Conservation (phyloP, 2,797 vertebrate genomes). For the Periparus ater region DNA sequence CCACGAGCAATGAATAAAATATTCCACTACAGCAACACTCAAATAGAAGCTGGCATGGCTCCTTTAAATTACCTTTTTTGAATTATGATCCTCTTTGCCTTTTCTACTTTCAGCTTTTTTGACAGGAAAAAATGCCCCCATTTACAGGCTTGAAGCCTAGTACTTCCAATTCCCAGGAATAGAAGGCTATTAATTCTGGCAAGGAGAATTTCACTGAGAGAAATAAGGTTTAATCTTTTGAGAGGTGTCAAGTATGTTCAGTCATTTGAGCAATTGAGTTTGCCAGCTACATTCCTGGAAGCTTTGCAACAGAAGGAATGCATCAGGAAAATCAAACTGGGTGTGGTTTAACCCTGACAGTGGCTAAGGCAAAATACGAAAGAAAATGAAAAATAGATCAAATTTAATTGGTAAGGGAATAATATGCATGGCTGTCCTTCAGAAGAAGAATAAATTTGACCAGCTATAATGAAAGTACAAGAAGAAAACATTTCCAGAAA, state of each 20-base stretch:
- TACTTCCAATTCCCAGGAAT: background rate
- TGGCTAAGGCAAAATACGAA: background rate
- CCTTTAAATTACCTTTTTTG: background rate
- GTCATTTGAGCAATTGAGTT: background rate
- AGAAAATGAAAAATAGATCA: background rate
- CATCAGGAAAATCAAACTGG: constrained; percentile 27
- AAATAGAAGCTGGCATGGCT: background rate
- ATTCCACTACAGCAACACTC: background rate
- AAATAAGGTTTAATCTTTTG: constrained; percentile 4
- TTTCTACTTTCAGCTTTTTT: background rate
- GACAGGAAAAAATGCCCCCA: background rate
- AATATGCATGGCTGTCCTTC: background rate
- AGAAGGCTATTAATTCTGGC: constrained; percentile 1
- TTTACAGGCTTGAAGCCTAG: background rate
- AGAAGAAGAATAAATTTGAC: background rate
- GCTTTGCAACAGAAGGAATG: constrained; percentile 27
- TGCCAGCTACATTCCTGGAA: constrained; percentile 3
- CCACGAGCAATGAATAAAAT: background rate
- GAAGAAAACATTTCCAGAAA: background rate
- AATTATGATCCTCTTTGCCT: background rate
- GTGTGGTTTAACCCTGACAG: background rate
- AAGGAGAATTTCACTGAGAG: background rate
- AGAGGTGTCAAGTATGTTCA: constrained; percentile 30
- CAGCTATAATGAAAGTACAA: background rate
- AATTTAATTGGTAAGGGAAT: background rate